These are phyloP conservation scores for Alexandromys oeconomus DNA, from an alignment of 2,797 vertebrate genomes.

Conservation along the genomic window DNA sequence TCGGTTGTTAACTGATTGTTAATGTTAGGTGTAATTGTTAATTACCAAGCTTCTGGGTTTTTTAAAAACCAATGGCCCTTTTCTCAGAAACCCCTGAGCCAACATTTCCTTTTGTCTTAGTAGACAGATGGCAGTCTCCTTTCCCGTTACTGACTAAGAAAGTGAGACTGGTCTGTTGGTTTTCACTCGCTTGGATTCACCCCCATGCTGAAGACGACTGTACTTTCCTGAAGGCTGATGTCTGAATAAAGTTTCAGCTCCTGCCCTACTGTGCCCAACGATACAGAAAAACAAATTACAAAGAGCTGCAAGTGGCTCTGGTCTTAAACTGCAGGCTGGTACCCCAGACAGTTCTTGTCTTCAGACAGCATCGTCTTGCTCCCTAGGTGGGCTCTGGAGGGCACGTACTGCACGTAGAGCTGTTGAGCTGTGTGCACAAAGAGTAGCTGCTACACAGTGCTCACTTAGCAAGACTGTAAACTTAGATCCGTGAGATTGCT, in stretches of 20 bases:
- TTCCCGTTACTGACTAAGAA: not conserved
- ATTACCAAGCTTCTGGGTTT: not conserved
- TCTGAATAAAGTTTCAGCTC: not conserved
- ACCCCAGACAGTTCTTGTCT: not conserved
- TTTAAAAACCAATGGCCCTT: not conserved
- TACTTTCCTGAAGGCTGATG: not conserved
- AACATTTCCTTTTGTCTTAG: not conserved
- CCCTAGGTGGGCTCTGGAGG: not conserved
- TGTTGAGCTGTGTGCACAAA: not conserved
- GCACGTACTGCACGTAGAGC: accelerated
- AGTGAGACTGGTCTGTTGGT: not conserved
- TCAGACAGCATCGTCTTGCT: not conserved
- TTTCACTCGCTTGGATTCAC: not conserved
- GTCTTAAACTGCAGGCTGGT: not conserved
- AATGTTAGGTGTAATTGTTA: not conserved
- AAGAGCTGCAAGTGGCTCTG: not conserved
- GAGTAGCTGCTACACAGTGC: not conserved
- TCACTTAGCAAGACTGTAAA: not conserved
- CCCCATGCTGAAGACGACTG: not conserved
- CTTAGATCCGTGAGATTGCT: not conserved
- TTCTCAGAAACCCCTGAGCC: not conserved
- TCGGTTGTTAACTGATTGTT: not conserved
- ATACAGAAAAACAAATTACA: not conserved
- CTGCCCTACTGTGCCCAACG: not conserved
- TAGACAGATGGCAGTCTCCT: not conserved